A percentile compares a stretch with the other conserved stretches of the same genome.
Conservation (phyloP, 2,888 invertebrate genomes). For the Trachelus troglodyta region DNA sequence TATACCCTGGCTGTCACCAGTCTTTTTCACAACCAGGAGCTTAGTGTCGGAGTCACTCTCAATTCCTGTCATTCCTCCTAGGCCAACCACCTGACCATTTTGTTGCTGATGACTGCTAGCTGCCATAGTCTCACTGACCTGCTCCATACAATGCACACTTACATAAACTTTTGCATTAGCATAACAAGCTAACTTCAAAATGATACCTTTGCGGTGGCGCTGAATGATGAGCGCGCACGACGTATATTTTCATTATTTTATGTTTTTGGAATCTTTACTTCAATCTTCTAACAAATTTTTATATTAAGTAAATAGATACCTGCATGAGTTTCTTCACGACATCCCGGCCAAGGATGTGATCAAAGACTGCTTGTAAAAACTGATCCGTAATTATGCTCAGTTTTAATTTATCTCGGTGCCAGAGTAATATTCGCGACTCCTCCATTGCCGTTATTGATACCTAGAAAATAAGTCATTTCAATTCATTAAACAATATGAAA, state of each 20-base stretch:
- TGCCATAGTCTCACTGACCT: conserved; percentile 86
- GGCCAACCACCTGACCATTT: conserved; percentile 72
- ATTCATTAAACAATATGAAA: not conserved
- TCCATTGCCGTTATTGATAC: conserved; percentile 90
- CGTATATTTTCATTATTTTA: not conserved
- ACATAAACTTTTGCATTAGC: conserved; percentile 13
- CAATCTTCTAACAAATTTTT: not conserved
- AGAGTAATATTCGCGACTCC: conserved; percentile 83
- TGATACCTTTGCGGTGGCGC: conserved; percentile 7
- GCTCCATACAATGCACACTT: conserved; percentile 14
- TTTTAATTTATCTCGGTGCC: conserved; percentile 88
- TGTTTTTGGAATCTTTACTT: not conserved
- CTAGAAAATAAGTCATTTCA: conserved; percentile 64
- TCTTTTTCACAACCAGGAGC: conserved; percentile 80
- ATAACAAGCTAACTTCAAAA: conserved; percentile 9
- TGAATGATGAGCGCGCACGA: not conserved
- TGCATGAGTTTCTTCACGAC: conserved; percentile 90
- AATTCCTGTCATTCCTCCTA: conserved; percentile 49
- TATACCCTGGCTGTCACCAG: conserved; percentile 80
- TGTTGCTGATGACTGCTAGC: conserved; percentile 77
- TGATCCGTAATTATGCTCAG: conserved; percentile 85
- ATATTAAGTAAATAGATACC: conserved; percentile 65
- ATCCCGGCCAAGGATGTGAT: conserved; percentile 86
- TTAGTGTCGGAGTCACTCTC: conserved; percentile 77
- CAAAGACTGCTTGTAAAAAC: conserved; percentile 86